Base-by-base conservation (phyloP, 2,888 invertebrate genomes). In the Andrena trimmerana region DNA sequence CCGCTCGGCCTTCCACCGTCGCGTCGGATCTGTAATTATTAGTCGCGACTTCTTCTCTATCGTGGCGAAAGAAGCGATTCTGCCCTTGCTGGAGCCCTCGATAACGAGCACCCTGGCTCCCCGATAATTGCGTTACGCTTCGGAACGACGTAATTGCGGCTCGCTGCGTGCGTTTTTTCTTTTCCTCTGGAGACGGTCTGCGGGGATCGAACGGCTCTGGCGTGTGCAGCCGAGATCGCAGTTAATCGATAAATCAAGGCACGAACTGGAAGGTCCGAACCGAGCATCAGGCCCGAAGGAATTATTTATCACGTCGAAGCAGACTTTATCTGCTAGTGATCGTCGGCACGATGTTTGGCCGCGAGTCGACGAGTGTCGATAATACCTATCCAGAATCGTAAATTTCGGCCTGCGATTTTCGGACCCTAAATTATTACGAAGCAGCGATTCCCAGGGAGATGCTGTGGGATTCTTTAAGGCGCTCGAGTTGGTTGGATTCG, bases 161-260 rank as follows among this genome's bases (percentile, higher is more conserved):
- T 42, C 27, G 31, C 50, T 29, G 50, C 78, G 60, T 63, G 68
- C 54, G 75, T 62, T 70, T 42, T 42, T 42, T 71, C 75, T 75
- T 72, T 66, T 80, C 62, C 24, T 8, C 62, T 4, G n/a, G 50
- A 57, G 62, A 65, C 31, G 36, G 16, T 16, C 16, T 16, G 54
- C 72, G 48, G 59, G 65, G 66, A 24, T 77, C 54, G 66, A 42
- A 10, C 57, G n/a, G 42, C 10, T 0, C 29, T 13, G 48, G 60
- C 54, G 54, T 20, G 54, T 16, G 42, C 31, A 42, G n/a, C 27
- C 48, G 50, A 69, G 70, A 75, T 59, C 62, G 59, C 60, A 60
- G 27, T 42, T 59, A 77, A 85, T 87, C 87, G 85, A 89, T 87
- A 89, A 87, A 88, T 87, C 84, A 79, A 24, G 36, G 78, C 78